Percentiles rank a stretch among this genome's conserved stretches.
These are phyloP conservation scores for Brachystomella parvula DNA, from an alignment of 1,140 invertebrate species.

Conservation along the genomic window DNA sequence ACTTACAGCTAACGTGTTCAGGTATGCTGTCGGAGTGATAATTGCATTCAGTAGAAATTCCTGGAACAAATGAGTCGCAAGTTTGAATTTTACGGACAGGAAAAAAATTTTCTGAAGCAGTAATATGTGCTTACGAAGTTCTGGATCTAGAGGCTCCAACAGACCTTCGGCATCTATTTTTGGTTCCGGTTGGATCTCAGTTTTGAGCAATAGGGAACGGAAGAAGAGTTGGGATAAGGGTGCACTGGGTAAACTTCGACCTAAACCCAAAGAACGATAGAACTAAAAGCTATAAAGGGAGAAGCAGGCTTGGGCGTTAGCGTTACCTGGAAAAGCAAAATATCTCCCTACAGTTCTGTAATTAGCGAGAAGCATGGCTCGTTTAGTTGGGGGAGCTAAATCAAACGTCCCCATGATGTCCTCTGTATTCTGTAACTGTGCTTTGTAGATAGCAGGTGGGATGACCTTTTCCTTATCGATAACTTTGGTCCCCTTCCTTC, in stretches of 20 bases:
- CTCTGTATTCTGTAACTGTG: constrained; percentile 36
- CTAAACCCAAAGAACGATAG: constrained; percentile 13
- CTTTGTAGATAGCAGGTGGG: constrained; percentile 37
- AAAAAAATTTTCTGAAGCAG: too few relatives aligned
- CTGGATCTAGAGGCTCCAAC: constrained; percentile 19
- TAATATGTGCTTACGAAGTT: constrained; percentile 18
- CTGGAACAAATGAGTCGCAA: too few relatives aligned
- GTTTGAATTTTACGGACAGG: too few relatives aligned
- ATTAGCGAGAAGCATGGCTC: constrained; percentile 32
- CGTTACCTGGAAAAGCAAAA: constrained; percentile 39
- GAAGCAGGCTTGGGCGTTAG: not conserved
- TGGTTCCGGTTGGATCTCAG: constrained; percentile 10
- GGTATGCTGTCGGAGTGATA: too few relatives aligned
- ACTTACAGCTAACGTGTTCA: too few relatives aligned
- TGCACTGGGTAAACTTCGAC: constrained; percentile 22
- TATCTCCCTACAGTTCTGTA: constrained; percentile 36
- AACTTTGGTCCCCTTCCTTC: constrained; percentile 28
- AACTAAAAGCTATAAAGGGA: not conserved
- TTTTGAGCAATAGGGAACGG: constrained; percentile 23
- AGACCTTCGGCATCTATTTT: not conserved
- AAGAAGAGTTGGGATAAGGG: constrained; percentile 26
- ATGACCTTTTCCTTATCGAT: constrained; percentile 34
- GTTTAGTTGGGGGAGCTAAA: constrained; percentile 35
- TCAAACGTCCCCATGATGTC: constrained; percentile 37
- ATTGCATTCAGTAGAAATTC: too few relatives aligned